A percentile compares a stretch with the other conserved stretches of the same genome.
Evolutionary conservation across 2,113 vertebrate species (phyloP).

Genomic region (Mastomys coucha): DNA sequence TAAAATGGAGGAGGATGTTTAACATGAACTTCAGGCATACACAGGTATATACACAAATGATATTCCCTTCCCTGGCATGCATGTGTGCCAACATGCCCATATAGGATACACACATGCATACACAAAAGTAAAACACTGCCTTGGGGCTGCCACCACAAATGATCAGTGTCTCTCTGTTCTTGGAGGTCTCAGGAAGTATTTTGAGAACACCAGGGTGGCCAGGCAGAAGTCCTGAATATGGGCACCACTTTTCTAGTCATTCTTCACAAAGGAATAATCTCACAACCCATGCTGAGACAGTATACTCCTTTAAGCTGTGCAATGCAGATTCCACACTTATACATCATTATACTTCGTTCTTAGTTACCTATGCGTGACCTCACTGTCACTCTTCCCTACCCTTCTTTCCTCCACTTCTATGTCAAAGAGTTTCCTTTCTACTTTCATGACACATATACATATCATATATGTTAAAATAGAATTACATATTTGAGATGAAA

Average conservation of each 20-base stretch:
- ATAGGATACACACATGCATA: background rate
- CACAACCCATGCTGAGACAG: background rate
- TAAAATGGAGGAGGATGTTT: background rate
- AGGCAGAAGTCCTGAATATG: background rate
- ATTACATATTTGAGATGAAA: background rate
- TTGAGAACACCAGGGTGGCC: background rate
- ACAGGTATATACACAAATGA: background rate
- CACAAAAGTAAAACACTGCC: background rate
- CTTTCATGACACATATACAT: background rate
- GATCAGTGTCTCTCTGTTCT: background rate
- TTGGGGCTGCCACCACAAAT: background rate
- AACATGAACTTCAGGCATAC: background rate
- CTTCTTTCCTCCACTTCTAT: background rate
- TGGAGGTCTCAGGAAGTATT: background rate
- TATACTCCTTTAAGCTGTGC: background rate
- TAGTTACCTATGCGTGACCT: background rate
- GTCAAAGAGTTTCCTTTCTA: background rate
- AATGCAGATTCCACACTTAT: background rate
- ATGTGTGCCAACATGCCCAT: too few relatives aligned
- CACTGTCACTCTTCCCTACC: background rate
- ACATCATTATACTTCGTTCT: background rate
- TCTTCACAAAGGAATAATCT: background rate
- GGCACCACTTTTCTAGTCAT: background rate
- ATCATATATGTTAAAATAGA: background rate
- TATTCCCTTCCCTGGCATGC: background rate